Percentiles rank a stretch among this genome's conserved stretches.
phyloP scores from a whole-genome alignment of 2,113 vertebrate genomes.

The Vanacampus margaritifer region DNA sequence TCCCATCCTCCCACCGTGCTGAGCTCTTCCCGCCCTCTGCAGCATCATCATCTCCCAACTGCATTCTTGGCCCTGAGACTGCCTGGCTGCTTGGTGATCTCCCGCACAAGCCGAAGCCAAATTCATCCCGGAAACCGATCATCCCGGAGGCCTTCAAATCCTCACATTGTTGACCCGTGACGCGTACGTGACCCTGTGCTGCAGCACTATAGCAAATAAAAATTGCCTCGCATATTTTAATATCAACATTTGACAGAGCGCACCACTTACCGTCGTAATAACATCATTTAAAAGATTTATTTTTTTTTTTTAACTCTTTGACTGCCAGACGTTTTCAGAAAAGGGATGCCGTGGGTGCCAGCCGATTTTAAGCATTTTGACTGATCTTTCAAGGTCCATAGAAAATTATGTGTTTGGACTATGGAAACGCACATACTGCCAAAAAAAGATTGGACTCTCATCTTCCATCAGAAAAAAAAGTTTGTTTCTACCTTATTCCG shows the following conservation, averaged over 20 bases:
- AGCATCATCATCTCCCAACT: slow-evolving; percentile 40
- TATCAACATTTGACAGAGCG: neutral
- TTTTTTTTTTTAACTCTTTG: no score
- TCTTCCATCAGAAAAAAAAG: no score
- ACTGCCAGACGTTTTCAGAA: no score
- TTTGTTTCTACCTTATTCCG: no score
- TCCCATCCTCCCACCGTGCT: slow-evolving; percentile 55
- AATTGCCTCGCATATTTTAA: neutral
- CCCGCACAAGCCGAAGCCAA: neutral
- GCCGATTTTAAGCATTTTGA: no score
- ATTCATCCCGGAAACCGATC: neutral
- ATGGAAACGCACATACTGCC: no score
- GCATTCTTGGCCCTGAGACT: slow-evolving; percentile 33
- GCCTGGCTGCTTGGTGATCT: neutral
- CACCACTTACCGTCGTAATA: no score
- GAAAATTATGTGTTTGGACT: no score
- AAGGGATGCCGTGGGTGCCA: no score
- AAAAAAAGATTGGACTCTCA: no score
- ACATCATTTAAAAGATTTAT: no score
- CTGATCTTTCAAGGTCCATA: no score
- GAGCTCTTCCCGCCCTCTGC: slow-evolving; percentile 59
- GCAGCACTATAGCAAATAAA: neutral
- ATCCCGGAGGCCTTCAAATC: neutral
- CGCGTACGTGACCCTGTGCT: neutral
- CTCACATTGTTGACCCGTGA: neutral